Percentiles rank a stretch among this genome's conserved stretches.
These are phyloP conservation scores for Anthrax anthrax DNA, from an alignment of 2,888 invertebrate species.

Conservation along the genomic window DNA sequence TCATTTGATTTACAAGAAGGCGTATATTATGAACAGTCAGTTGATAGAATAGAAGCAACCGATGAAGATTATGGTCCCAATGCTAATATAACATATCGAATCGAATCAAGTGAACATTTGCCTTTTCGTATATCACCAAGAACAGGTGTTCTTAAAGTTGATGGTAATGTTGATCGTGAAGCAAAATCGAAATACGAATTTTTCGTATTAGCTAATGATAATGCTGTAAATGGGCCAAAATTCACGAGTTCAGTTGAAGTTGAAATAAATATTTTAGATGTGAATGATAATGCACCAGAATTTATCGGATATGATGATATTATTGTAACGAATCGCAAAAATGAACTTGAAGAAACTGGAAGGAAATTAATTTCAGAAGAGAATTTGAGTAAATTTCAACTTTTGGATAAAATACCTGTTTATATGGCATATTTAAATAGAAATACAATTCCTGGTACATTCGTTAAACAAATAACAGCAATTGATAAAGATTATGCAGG, in stretches of 20 bases:
- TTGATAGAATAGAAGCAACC: slow-evolving; percentile 63
- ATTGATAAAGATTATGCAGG: slow-evolving; percentile 74
- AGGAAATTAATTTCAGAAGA: slow-evolving; percentile 8
- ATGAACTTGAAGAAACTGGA: slow-evolving; percentile 35
- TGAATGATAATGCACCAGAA: slow-evolving; percentile 69
- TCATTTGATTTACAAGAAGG: slow-evolving; percentile 72
- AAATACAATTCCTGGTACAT: slow-evolving; percentile 57
- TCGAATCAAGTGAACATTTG: slow-evolving; percentile 39
- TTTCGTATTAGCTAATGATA: slow-evolving; percentile 58
- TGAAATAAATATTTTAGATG: slow-evolving; percentile 65
- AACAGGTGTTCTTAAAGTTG: slow-evolving; percentile 54
- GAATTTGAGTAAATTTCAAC: slow-evolving; percentile 5
- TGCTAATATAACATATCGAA: slow-evolving; percentile 57
- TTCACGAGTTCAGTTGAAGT: slow-evolving; percentile 61
- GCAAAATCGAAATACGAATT: slow-evolving; percentile 53
- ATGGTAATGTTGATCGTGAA: slow-evolving; percentile 67
- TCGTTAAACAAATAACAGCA: slow-evolving; percentile 61
- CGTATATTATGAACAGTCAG: slow-evolving; percentile 48
- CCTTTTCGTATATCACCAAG: slow-evolving; percentile 58
- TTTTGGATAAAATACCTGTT: slow-evolving; percentile 41
- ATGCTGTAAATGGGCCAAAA: slow-evolving; percentile 43
- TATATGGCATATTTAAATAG: slow-evolving; percentile 64
- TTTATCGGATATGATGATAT: slow-evolving; percentile 63
- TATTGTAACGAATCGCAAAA: slow-evolving; percentile 5
- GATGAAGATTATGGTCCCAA: slow-evolving; percentile 72